Base-by-base conservation (phyloP, 2,797 vertebrate species). In the Crocidura indochinensis region DNA sequence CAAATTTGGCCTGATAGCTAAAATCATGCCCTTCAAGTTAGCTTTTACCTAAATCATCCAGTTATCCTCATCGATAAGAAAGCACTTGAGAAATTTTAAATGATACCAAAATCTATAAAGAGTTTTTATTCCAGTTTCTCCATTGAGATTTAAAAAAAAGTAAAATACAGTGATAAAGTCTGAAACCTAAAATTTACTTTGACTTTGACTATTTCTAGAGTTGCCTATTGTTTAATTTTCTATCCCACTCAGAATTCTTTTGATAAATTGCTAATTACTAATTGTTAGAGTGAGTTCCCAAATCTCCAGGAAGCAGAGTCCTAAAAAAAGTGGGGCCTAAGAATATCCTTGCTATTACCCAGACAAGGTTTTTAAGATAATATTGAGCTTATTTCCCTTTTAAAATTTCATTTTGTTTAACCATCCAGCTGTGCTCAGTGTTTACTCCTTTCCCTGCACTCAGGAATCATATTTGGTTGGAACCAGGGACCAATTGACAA, bases 21-120 rank as follows among this genome's bases (percentile, higher is more conserved):
- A 81, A 92, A 92, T 89, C 74, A 75, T 4, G 72, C 73, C 79
- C 20, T 92, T 47, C 64, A 87, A 88, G 80, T 80, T 82, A 84
- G 31, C 56, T 90, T 85, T 93, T 81, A 67, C 44, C 27, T 74
- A 68, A 92, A 78, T 64, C 49, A 80, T 75, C 87, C 29, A 82
- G n/a, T 90, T 20, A 88, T 15, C 14, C 80, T 89, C 46, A 62
- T 29, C 38, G 80, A 84, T 29, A 94, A 60, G 62, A 15, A 84
- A 78, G 11, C 67, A 90, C 91, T 22, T 69, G 14, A 76, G 69
- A 71, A 91, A 82, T 80, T 81, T 75, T 46, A 80, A 88, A 71
- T 91, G 82, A 78, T 51, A 49, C 26, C 74, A 79, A 87, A 81
- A 6, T 22, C 51, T 19, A 84, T 72, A 49, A 65, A 84, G 46